phyloP scores from a whole-genome alignment of 1,140 invertebrate species.

The Mactra quadrangularis region DNA sequence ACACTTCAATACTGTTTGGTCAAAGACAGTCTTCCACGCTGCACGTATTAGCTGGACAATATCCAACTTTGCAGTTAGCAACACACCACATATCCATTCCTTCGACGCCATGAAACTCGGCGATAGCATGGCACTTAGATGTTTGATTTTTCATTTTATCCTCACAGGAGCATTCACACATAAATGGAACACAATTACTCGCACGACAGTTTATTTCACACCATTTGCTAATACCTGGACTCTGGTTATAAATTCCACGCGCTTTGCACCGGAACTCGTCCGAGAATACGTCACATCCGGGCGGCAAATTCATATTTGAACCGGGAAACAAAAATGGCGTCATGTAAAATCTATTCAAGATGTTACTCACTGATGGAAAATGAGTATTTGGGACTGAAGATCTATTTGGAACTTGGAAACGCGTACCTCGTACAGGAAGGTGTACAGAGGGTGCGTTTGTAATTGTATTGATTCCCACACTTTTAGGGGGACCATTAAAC shows the following conservation, averaged over 20 bases:
- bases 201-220: slow-evolving; percentile 61
- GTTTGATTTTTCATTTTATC: slow-evolving; percentile 22
- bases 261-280: slow-evolving; percentile 58
- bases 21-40: slow-evolving; percentile 43
- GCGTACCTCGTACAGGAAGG: background rate
- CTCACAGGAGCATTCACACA: slow-evolving; percentile 60
- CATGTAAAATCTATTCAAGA: slow-evolving; percentile 57
- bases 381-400: slow-evolving; percentile 50
- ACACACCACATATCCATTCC: slow-evolving; percentile 59
- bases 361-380: slow-evolving; percentile 57
- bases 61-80: slow-evolving; percentile 61
- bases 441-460: background rate
- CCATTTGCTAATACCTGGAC: slow-evolving; percentile 54
- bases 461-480: background rate
- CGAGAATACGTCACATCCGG: slow-evolving; percentile 42
- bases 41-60: slow-evolving; percentile 55
- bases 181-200: slow-evolving; percentile 54
- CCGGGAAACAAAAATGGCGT: slow-evolving; percentile 52
- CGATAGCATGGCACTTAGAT: slow-evolving; percentile 55
- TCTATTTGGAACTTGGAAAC: slow-evolving; percentile 1
- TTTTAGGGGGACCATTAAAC: slow-evolving; percentile 11
- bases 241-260: slow-evolving; percentile 53
- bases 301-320: slow-evolving; percentile 13
- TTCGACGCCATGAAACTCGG: slow-evolving; percentile 49
- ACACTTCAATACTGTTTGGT: background rate